Conservation (phyloP, 2,888 invertebrate species). For the Agrotis segetum region DNA sequence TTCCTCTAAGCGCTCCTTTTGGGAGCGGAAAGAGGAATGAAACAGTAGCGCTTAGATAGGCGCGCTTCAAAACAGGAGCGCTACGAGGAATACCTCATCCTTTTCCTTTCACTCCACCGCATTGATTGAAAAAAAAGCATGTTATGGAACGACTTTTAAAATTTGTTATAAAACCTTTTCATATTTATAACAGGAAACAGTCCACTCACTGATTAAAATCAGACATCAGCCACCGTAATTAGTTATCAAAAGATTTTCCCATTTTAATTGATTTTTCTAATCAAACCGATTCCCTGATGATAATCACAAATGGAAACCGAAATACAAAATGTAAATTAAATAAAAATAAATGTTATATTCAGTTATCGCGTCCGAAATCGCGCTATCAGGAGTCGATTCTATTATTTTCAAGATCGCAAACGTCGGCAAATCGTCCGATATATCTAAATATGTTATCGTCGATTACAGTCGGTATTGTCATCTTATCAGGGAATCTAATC, state of each 20-base stretch:
- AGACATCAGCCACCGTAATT: slow-evolving; percentile 47
- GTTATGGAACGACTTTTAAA: not conserved
- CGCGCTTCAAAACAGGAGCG: no score
- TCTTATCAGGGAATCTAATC: slow-evolving; percentile 66
- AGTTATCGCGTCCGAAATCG: slow-evolving; percentile 42
- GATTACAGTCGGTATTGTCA: slow-evolving; percentile 63
- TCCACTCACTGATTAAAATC: slow-evolving; percentile 29
- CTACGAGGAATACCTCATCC: no score
- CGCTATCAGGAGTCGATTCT: slow-evolving; percentile 47
- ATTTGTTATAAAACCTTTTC: not conserved
- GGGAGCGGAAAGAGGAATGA: no score
- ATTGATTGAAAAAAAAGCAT: no score
- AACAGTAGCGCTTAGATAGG: no score
- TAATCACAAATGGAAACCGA: slow-evolving; percentile 57
- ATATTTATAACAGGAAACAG: slow-evolving; percentile 17
- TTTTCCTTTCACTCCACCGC: no score
- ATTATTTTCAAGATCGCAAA: slow-evolving; percentile 41
- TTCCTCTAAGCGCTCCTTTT: no score
- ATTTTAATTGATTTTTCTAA: slow-evolving; percentile 60
- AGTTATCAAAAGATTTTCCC: slow-evolving; percentile 37
- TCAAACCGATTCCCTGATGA: slow-evolving; percentile 46
- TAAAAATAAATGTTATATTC: slow-evolving; percentile 57
- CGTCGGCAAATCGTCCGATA: slow-evolving; percentile 44
- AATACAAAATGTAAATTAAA: slow-evolving; percentile 55
- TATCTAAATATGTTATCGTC: slow-evolving; percentile 49